phyloP scores from a whole-genome alignment of 2,113 vertebrate genomes.

The Heterocephalus glaber region DNA sequence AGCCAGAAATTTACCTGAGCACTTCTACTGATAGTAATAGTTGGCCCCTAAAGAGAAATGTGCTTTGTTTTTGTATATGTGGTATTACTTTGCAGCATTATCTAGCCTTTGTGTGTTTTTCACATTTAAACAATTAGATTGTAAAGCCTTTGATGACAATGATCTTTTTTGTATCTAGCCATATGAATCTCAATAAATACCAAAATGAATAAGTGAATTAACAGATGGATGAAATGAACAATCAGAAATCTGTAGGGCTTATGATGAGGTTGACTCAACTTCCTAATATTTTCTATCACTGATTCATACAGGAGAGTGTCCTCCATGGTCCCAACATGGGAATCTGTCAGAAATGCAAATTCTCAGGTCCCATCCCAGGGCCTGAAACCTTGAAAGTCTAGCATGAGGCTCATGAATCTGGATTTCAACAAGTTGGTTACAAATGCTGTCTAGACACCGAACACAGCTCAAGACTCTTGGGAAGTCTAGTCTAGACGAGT shows the following conservation, averaged over 20 bases:
- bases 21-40: not conserved
- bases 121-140: not conserved
- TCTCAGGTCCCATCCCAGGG: not conserved
- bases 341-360: not conserved
- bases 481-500: not conserved
- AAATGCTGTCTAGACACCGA: not conserved
- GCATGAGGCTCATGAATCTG: not conserved
- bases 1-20: slow-evolving; percentile 34
- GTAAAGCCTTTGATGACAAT: not conserved
- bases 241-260: not conserved
- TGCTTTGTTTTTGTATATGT: not conserved
- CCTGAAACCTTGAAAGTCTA: not conserved
- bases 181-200: not conserved
- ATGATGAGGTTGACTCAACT: not conserved
- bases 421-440: not conserved
- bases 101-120: not conserved
- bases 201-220: not conserved
- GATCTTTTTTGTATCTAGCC: not conserved
- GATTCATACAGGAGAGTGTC: not conserved
- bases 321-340: not conserved
- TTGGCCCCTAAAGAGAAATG: not conserved
- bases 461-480: not conserved
- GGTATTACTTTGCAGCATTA: not conserved
- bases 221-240: not conserved
- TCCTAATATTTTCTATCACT: not conserved